Base-by-base conservation (phyloP, 2,888 invertebrate species). In the Andrena minutula region DNA sequence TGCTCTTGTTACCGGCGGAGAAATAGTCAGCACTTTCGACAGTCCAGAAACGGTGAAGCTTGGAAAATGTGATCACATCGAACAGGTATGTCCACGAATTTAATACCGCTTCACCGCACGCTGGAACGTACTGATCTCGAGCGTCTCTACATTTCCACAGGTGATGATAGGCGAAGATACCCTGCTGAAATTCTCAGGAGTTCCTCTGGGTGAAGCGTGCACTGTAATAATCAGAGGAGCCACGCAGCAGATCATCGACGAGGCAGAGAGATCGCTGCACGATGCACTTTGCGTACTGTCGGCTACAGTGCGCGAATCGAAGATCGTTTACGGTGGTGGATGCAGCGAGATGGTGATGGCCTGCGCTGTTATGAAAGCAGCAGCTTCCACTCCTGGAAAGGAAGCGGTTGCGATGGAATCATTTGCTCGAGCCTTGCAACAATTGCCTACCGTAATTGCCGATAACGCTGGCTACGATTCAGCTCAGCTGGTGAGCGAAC, bases 381-480 rank as follows among this genome's bases (percentile, higher is more conserved):
- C 99, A 0, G 96, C 97, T 2, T 97, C 97, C 89, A 99, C 98
- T 0, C 96, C 99, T 0, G 99, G 99, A 89, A 99, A 99, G 94
- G 99, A 99, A 95, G 97, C 99, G 2, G 97, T 99, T 20, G 99
- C 99, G 0, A 98, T 98, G 95, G 99, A 99, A 94, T 97, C 99
- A 0, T 99, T 98, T 95, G 98, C 98, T 41, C 95, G 96, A 83
- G 99, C 99, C 23, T 95, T 99, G 63, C 96, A 97, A 81, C 96
- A 98, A 89, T 95, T 99, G 89, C 99, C 99, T 0, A 98, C 98
- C 28, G 98, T 98, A 75, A 99, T 99, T 85, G 99, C 99, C 51
- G 99, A 99, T 94, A 99, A 99, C 94, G 99, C 98, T 78, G 99
- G 99, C 79, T 99, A 98, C 93, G 99, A 99, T 95, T 99, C 99